Evolutionary conservation across 1,140 invertebrate genomes (phyloP).

Genomic region (Drosophila suzukii): DNA sequence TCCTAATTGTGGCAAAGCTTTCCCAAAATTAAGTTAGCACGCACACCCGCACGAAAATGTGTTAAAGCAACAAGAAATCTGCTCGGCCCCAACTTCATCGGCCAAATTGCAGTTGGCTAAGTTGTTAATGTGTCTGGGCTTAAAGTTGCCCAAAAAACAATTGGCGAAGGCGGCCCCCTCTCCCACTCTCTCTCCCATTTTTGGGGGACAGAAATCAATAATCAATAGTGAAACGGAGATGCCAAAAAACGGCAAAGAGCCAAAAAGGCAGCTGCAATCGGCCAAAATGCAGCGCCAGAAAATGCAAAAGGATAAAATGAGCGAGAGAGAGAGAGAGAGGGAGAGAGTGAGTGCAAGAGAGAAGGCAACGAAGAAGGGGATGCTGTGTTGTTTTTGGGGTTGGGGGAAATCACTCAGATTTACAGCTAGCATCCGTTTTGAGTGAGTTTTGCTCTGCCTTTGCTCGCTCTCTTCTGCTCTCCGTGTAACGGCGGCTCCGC

Average conservation of each 20-base stretch:
- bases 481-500: constrained; percentile 13
- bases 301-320: constrained; percentile 32
- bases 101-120: constrained; percentile 36
- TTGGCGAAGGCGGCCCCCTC: constrained; percentile 22
- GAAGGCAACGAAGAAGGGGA: constrained; percentile 34
- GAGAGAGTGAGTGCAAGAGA: constrained; percentile 13
- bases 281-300: constrained; percentile 59
- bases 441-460: constrained; percentile 37
- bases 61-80: constrained; percentile 47
- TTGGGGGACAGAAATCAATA: constrained; percentile 66
- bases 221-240: constrained; percentile 68
- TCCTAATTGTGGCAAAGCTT: constrained; percentile 19
- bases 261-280: constrained; percentile 64
- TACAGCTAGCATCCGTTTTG: constrained; percentile 46
- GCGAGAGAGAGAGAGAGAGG: constrained; percentile 11
- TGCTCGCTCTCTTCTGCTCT: constrained; percentile 35
- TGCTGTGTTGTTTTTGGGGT: constrained; percentile 34
- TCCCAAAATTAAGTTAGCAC: constrained; percentile 21
- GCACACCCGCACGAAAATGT: constrained; percentile 13
- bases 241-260: constrained; percentile 54
- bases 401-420: constrained; percentile 53
- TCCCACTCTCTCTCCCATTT: not conserved
- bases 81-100: constrained; percentile 29
- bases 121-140: constrained; percentile 52
- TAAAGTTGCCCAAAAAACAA: constrained; percentile 48